Evolutionary conservation across 2,797 vertebrate species (phyloP), one percentile per base, ranked within the genome.

Genomic region (Alcedo atthis): DNA sequence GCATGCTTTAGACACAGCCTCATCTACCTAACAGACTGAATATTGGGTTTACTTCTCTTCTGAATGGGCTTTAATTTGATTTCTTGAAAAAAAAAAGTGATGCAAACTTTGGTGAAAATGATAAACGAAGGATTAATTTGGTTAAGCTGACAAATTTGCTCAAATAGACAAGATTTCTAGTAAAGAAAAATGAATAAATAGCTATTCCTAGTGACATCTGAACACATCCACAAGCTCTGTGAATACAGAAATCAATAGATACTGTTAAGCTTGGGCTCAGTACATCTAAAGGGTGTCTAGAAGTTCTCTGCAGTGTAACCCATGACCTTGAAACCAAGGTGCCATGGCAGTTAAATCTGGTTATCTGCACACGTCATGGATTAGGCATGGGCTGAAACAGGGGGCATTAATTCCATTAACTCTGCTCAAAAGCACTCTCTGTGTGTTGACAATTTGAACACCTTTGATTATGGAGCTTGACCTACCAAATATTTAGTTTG

Each of bases 341-440:
- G 85, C 61, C 64, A 10, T 28, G 53, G 63, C 64, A 71, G 35
- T 74, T 94, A 78, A 96, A 92, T 85, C 77, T 96, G 59, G 96
- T 94, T 96, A 95, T 97, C 96, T 83, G 26, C 64, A 32, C 84
- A 93, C 66, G 54, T 93, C 96, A 96, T 22, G 86, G 90, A 89
- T 97, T 94, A 73, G 71, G 64, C 64, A 28, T 53, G 71, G 85
- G 64, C 85, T 83, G 84, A 94, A 96, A 49, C 45, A 85, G 93
- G 84, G 82, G 88, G 93, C 92, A 92, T 87, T 94, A 93, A 96
- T 96, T 92, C 87, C 63, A 78, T 96, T 96, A 92, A 90, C 92
- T 70, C 54, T 73, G 84, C 68, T 93, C 55, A 93, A 68, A 93
- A 95, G 67, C 30, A 93, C 57, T 32, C 64, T 51, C 15, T 17